Evolutionary conservation across 2,888 invertebrate species (phyloP), one percentile per base, ranked within the genome.

Genomic region (Athalia cordata): DNA sequence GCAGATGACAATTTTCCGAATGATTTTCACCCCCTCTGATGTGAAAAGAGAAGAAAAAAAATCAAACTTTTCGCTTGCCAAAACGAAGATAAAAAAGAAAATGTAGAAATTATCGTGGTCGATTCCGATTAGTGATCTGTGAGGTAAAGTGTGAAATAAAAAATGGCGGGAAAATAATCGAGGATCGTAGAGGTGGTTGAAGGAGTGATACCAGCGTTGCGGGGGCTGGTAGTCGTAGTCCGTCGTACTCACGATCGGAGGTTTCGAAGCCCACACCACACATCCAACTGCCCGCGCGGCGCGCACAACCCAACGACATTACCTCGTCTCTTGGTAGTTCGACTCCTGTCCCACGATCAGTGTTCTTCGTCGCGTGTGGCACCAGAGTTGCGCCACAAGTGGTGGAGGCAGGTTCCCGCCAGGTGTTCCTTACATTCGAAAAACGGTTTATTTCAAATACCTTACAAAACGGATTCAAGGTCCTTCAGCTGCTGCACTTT

Each of bases 321-420:
- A 80, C 79, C 78, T 78, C 79, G 70, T 80, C 78, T 77, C 67
- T 74, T 77, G 76, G 66, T 66, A 64, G 59, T 59, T 62, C 57
- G 29, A 29, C 77, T 77, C 79, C 68, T 78, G 64, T 72, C 72
- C 43, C 57, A 50, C 72, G 72, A 72, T 72, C 72, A 72, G 66
- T 77, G 59, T 67, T 77, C 67, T 57, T 65, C 79, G 80, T 78
- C 81, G 80, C 78, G 78, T 64, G 76, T 77, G 59, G 50, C 72
- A 64, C 29, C 81, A 80, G 72, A 72, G 72, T 72, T 72, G 81
- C 81, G 86, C 87, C 87, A 87, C 87, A 86, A 87, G 87, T 87
- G 87, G 86, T 86, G 86, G 86, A 85, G 86, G 85, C 85, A 86
- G 85, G 84, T 81, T 83, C 83, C 86, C 86, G 86, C 85, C 84